Percentiles rank a stretch among this genome's conserved stretches.
phyloP scores from a whole-genome alignment of 2,888 invertebrate species.

The Dolichomitus sp. region DNA sequence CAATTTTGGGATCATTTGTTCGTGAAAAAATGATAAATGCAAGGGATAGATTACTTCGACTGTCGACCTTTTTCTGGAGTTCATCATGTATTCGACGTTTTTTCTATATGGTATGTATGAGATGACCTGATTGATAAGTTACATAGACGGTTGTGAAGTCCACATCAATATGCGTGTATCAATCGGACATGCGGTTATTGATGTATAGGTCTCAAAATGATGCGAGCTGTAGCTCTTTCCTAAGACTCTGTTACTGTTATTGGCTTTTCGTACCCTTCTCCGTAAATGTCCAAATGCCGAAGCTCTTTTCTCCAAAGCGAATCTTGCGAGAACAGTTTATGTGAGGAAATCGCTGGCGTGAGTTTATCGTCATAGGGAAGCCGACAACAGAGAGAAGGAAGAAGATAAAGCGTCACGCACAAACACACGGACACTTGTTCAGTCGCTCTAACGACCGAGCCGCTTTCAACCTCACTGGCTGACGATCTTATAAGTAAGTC shows the following conservation, averaged over 20 bases:
- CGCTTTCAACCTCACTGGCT: constrained; percentile 48
- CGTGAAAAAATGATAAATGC: neutral
- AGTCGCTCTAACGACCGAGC: constrained; percentile 54
- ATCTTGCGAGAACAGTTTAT: constrained; percentile 36
- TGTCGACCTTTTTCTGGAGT: neutral
- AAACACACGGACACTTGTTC: constrained; percentile 23
- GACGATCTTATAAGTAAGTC: constrained; percentile 66
- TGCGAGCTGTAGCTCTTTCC: neutral
- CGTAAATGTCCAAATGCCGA: constrained; percentile 1
- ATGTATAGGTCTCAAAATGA: neutral
- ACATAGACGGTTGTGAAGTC: neutral
- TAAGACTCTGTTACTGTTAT: neutral
- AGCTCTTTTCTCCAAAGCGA: constrained; percentile 4
- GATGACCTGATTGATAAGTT: constrained; percentile 22
- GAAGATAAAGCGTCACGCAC: constrained; percentile 35
- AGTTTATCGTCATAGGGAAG: constrained; percentile 44
- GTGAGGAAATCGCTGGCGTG: constrained; percentile 11
- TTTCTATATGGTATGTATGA: too few relatives aligned
- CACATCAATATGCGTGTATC: neutral
- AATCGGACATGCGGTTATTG: neutral
- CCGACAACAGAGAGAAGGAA: constrained; percentile 24
- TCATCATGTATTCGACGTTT: neutral
- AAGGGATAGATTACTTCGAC: neutral
- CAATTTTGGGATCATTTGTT: too few relatives aligned
- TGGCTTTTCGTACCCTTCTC: neutral